phyloP scores from a whole-genome alignment of 2,113 vertebrate genomes.

The Syngnathus scovelli region DNA sequence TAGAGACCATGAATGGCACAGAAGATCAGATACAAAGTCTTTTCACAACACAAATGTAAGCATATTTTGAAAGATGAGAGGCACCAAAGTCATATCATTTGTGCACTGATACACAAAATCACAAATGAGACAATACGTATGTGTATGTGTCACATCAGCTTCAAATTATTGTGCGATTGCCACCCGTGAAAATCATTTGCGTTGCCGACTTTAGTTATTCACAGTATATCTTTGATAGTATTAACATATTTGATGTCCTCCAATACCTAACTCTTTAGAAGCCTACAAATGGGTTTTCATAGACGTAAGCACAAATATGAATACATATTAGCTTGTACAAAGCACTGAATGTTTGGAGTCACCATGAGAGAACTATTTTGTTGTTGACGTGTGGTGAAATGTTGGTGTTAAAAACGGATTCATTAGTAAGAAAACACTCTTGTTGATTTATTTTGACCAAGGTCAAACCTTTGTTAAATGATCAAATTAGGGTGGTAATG shows the following conservation, averaged over 20 bases:
- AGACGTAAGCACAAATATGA: slow-evolving; percentile 13
- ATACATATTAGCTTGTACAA: background rate
- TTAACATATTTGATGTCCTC: slow-evolving; percentile 11
- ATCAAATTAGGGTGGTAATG: slow-evolving; percentile 13
- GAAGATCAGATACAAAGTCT: slow-evolving; percentile 47
- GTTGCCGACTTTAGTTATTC: slow-evolving; percentile 1
- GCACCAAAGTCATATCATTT: background rate
- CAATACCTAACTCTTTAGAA: background rate
- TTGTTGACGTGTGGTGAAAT: background rate
- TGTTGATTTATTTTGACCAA: slow-evolving; percentile 1
- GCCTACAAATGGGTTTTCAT: slow-evolving; percentile 4
- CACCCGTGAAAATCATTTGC: slow-evolving; percentile 5
- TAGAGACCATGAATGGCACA: slow-evolving; percentile 39
- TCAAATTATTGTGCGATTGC: slow-evolving; percentile 10
- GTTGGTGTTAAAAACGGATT: background rate
- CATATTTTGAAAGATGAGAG: slow-evolving; percentile 5
- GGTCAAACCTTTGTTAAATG: background rate
- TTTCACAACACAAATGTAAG: slow-evolving; percentile 25
- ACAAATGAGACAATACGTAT: slow-evolving; percentile 9
- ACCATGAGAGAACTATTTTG: background rate
- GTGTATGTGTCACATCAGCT: slow-evolving; percentile 10
- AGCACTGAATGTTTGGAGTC: background rate
- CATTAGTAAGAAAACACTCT: background rate
- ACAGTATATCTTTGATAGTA: slow-evolving; percentile 7
- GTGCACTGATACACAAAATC: background rate